Percentiles rank a stretch among this genome's conserved stretches.
Conservation (phyloP, 2,113 vertebrate genomes). For the Rhinogobius similis region DNA sequence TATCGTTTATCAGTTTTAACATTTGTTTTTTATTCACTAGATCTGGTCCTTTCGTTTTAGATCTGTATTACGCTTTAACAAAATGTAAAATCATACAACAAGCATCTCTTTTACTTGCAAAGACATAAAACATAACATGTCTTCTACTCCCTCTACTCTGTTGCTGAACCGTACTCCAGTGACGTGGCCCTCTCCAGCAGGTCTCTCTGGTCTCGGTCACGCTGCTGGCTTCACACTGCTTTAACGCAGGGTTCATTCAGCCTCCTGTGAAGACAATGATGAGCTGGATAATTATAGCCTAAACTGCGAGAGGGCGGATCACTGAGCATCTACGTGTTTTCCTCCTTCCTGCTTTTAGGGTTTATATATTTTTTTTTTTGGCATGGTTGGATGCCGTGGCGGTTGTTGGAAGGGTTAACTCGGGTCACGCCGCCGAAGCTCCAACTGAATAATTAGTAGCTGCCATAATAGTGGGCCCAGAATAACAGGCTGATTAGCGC, state of each 20-base stretch:
- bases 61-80: too few species aligned
- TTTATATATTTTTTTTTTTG: neutral
- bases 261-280: constrained; percentile 42
- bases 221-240: constrained; percentile 19
- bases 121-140: too few species aligned
- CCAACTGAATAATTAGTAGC: constrained; percentile 6
- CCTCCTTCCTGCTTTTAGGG: neutral
- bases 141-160: neutral
- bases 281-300: constrained; percentile 42
- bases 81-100: neutral
- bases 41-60: too few species aligned
- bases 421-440: neutral
- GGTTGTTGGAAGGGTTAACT: neutral
- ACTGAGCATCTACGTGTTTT: constrained; percentile 14
- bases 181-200: neutral
- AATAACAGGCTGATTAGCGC: constrained; percentile 16
- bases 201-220: neutral
- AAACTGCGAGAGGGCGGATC: constrained; percentile 28
- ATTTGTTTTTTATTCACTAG: too few species aligned
- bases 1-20: too few species aligned
- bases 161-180: neutral
- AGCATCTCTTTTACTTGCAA: too few species aligned
- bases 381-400: neutral
- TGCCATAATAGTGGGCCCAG: neutral
- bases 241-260: constrained; percentile 15